Base-by-base conservation (phyloP, 2,797 vertebrate species). In the Lagodon rhomboides region DNA sequence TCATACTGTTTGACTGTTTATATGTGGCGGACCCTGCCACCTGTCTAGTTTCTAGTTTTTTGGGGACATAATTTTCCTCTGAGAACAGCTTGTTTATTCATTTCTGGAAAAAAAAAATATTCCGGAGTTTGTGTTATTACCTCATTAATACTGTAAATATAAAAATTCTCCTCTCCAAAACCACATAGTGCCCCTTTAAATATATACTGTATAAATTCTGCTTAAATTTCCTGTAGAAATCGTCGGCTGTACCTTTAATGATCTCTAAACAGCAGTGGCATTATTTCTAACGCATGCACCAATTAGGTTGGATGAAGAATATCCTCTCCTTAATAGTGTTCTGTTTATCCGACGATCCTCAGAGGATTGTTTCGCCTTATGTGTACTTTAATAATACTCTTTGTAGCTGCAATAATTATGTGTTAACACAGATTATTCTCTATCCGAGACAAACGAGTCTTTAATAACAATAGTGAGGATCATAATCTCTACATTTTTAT, bases 221-320 rank as follows among this genome's bases (percentile, higher is more conserved):
- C 7, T 53, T 46, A 64, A 62, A 58, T 47, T 22, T 51, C n/a
- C 55, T 38, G 20, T 10, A 16, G 9, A 66, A 64, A 64, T 13
- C 11, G 4, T 20, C 12, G 0, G 15, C 4, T 58, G 22, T 58
- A 62, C 16, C 30, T 25, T 13, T 72, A 72, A 67, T 50, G 17
- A 70, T 59, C 16, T 63, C 46, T 61, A 61, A 75, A 63, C 11
- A 27, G 25, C 30, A 27, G 22, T 23, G 12, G 7, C 47, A 30
- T 50, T 47, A 46, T 68, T 69, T 44, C 0, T 66, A 58, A 71
- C 0, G 0, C 12, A 43, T 23, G 12, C 18, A 34, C 20, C 20
- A 78, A 77, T 87, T 73, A 79, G 16, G 20, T 68, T 27, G 34
- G 13, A 60, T 64, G 12, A 75, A 30, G 49, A 43, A 59, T 77